Conservation (phyloP, 2,797 vertebrate genomes). For the Mionectes olivaceus region DNA sequence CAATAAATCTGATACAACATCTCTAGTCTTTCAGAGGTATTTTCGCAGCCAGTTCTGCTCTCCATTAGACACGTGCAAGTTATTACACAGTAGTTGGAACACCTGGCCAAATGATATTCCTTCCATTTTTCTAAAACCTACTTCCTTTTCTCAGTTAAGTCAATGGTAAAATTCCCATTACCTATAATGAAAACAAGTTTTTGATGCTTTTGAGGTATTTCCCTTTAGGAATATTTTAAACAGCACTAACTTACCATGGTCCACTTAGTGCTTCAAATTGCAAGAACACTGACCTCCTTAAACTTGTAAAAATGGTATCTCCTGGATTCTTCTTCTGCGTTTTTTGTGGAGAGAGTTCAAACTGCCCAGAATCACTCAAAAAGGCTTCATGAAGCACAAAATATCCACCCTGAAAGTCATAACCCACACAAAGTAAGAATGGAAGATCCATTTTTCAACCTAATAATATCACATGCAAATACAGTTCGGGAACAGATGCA, state of each 20-base stretch:
- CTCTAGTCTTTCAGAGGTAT: neutral
- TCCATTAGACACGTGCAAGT: neutral
- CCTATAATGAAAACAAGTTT: neutral
- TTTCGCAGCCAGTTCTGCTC: neutral
- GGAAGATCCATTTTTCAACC: neutral
- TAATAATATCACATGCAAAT: neutral
- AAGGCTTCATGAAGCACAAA: neutral
- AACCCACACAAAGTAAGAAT: rapidly evolving
- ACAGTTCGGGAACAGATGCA: constrained; percentile 1
- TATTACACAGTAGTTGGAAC: neutral
- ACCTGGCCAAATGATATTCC: neutral
- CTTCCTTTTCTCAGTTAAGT: neutral
- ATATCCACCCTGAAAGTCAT: neutral
- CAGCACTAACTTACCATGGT: neutral
- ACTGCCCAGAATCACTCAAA: neutral
- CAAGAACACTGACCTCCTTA: neutral
- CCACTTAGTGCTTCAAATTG: neutral
- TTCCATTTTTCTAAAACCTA: neutral
- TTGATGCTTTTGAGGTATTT: neutral
- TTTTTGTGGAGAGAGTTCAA: neutral
- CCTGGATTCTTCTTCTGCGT: neutral
- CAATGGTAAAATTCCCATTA: neutral
- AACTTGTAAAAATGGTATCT: neutral
- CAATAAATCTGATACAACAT: neutral
- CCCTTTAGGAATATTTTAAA: neutral